phyloP scores from a whole-genome alignment of 1,140 invertebrate species.

The Oryzaephilus surinamensis region DNA sequence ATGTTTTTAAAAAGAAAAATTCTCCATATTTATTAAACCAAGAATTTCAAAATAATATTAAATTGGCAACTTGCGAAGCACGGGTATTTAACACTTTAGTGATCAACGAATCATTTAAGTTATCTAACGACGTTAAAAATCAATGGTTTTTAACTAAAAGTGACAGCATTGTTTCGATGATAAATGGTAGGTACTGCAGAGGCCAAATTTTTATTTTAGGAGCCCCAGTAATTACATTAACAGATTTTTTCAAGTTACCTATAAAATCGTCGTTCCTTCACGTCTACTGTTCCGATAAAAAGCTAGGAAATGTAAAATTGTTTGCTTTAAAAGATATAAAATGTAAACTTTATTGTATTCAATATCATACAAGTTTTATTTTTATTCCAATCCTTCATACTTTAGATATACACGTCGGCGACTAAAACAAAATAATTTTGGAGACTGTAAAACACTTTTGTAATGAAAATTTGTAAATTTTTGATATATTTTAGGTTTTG shows the following conservation, averaged over 20 bases:
- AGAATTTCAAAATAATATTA: neutral
- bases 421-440: neutral
- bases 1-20: neutral
- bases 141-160: neutral
- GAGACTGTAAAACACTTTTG: neutral
- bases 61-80: neutral
- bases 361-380: neutral
- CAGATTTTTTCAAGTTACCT: neutral
- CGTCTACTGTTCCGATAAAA: neutral
- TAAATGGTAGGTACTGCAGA: neutral
- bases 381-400: slow-evolving; percentile 2
- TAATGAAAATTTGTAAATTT: neutral
- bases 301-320: too few relatives aligned
- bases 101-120: neutral
- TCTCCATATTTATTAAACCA: neutral
- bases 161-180: neutral
- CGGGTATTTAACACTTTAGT: neutral
- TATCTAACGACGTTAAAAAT: neutral
- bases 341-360: neutral
- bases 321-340: neutral
- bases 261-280: neutral
- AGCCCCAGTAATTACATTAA: neutral
- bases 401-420: too few relatives aligned
- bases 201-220: neutral
- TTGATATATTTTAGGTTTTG: neutral